phyloP scores from a whole-genome alignment of 2,113 vertebrate species.

The Urocolius indicus region DNA sequence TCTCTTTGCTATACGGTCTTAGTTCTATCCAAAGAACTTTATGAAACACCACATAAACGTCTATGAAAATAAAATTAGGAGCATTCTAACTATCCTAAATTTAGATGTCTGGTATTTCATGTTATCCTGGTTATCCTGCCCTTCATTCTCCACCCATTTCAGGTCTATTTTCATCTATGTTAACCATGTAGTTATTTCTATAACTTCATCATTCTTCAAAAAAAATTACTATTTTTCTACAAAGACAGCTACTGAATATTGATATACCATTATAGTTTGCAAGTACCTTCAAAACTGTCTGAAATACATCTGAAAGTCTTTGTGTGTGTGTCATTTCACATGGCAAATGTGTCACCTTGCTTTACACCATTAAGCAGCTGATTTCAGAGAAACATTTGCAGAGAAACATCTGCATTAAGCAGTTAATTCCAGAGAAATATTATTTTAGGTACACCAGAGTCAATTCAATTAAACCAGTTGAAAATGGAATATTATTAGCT shows the following conservation, averaged over 20 bases:
- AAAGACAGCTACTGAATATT: background rate
- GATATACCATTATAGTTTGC: background rate
- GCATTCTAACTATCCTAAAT: background rate
- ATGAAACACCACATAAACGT: background rate
- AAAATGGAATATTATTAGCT: background rate
- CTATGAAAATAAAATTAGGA: constrained; percentile 32
- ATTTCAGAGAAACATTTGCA: background rate
- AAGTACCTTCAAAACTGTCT: background rate
- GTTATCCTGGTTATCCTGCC: background rate
- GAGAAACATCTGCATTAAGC: background rate
- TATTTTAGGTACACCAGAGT: background rate
- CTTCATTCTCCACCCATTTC: background rate
- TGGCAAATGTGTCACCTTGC: background rate
- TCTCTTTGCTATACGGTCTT: background rate
- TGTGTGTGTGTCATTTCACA: background rate
- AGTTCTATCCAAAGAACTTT: background rate
- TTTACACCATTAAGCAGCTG: background rate
- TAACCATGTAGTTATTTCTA: background rate
- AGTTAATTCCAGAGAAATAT: background rate
- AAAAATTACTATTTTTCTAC: background rate
- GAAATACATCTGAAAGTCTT: background rate
- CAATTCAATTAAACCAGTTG: background rate
- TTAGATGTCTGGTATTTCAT: constrained; percentile 25
- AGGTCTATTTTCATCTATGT: constrained; percentile 32
- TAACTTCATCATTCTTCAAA: background rate